Evolutionary conservation across 2,797 vertebrate species (phyloP).

Genomic region (Chromobotia macracanthus): DNA sequence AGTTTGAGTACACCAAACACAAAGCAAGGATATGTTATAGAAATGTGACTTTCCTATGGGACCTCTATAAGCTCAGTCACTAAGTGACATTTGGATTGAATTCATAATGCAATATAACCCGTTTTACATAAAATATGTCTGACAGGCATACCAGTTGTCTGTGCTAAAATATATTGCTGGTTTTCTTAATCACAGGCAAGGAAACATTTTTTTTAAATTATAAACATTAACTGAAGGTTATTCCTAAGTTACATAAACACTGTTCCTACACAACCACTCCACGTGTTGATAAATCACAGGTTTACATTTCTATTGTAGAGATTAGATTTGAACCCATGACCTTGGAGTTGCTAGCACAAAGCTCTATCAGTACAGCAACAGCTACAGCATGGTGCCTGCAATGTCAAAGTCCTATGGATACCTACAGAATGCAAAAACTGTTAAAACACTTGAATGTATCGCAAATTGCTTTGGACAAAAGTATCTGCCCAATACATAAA

Average conservation of each 20-base stretch:
- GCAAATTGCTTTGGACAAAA: neutral
- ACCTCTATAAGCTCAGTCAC: constrained; percentile 64
- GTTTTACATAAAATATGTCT: constrained; percentile 63
- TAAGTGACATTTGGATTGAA: constrained; percentile 63
- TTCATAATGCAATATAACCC: constrained; percentile 61
- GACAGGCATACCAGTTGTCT: constrained; percentile 48
- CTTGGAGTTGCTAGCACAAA: too few species aligned
- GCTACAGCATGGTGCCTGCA: neutral
- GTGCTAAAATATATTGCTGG: constrained; percentile 53
- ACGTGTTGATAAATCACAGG: neutral
- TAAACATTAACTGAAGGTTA: constrained; percentile 40
- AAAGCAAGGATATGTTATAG: constrained; percentile 63
- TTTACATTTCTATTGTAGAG: neutral
- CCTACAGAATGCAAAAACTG: neutral
- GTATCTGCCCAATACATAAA: neutral
- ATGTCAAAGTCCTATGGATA: neutral
- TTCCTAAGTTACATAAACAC: constrained; percentile 32
- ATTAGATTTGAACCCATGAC: neutral
- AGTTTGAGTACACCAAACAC: constrained; percentile 51
- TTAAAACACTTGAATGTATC: neutral
- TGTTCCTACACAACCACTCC: constrained; percentile 18
- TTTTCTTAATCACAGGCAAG: constrained; percentile 39
- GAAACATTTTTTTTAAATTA: constrained; percentile 11
- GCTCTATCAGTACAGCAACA: too few species aligned
- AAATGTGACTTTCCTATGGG: constrained; percentile 64